Conservation (phyloP, 2,113 vertebrate species). For the Microtus richardsoni region DNA sequence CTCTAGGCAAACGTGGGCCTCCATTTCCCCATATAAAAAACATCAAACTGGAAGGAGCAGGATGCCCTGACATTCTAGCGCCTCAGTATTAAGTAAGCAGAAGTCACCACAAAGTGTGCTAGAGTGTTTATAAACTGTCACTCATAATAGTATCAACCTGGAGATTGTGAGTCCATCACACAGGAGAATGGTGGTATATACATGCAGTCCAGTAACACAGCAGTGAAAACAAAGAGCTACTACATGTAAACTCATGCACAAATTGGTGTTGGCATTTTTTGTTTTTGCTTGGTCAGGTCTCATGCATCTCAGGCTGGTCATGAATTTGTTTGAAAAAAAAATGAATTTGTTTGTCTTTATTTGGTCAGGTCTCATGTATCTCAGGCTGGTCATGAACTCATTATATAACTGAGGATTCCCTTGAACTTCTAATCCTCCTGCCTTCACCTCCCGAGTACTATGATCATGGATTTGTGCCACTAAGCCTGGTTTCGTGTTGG, state of each 20-base stretch:
- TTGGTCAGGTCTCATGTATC: background rate
- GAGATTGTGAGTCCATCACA: background rate
- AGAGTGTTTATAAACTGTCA: background rate
- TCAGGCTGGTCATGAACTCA: background rate
- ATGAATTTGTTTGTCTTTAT: background rate
- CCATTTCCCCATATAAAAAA: slow-evolving; percentile 31
- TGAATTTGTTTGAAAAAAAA: background rate
- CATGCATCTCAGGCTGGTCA: background rate
- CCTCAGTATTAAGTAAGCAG: background rate
- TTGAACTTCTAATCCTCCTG: background rate
- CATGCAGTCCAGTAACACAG: background rate
- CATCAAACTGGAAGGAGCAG: background rate
- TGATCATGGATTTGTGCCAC: background rate
- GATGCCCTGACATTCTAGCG: background rate
- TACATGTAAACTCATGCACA: background rate
- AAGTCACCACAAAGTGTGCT: slow-evolving; percentile 1
- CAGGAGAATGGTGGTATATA: background rate
- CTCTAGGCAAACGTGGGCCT: background rate
- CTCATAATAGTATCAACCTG: background rate
- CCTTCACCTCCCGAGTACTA: background rate
- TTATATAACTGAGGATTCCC: background rate
- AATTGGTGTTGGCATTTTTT: background rate
- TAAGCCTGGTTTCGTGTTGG: background rate
- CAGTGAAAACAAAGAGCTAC: background rate
- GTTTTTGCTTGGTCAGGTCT: background rate